phyloP scores from a whole-genome alignment of 2,797 vertebrate genomes.

The Gadopsis bispinosus region DNA sequence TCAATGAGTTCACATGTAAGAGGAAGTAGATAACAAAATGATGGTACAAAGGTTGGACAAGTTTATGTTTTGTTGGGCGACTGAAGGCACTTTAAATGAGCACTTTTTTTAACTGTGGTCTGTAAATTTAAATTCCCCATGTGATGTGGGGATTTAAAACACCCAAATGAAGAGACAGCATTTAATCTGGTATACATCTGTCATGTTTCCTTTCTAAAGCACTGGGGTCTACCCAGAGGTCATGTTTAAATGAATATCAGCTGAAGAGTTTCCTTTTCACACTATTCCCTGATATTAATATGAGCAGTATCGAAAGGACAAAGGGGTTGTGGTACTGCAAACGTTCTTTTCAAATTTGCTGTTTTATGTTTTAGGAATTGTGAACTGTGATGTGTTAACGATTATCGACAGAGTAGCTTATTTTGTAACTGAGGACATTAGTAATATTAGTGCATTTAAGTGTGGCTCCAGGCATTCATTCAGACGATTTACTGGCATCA shows the following conservation, averaged over 20 bases:
- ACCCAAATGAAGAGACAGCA: slow-evolving; percentile 24
- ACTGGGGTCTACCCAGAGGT: slow-evolving; percentile 14
- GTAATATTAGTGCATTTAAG: slow-evolving; percentile 46
- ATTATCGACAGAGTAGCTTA: slow-evolving; percentile 51
- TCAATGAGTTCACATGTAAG: slow-evolving; percentile 38
- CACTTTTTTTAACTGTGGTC: slow-evolving; percentile 34
- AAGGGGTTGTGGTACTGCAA: slow-evolving; percentile 15
- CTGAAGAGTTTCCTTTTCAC: slow-evolving; percentile 17
- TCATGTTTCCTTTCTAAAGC: slow-evolving; percentile 30
- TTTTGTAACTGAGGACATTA: slow-evolving; percentile 38
- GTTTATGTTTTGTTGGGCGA: slow-evolving; percentile 24
- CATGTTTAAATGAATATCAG: slow-evolving; percentile 18
- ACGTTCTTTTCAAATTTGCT: slow-evolving; percentile 23
- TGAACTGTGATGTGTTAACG: slow-evolving; percentile 63
- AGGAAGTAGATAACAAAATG: slow-evolving; percentile 64
- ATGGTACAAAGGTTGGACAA: slow-evolving; percentile 67
- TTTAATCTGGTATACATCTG: slow-evolving; percentile 28
- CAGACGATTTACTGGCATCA: slow-evolving; percentile 43
- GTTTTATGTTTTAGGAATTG: slow-evolving; percentile 51
- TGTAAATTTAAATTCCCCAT: slow-evolving; percentile 16
- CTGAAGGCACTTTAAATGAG: slow-evolving; percentile 53
- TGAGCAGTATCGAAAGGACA: slow-evolving; percentile 19
- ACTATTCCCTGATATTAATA: slow-evolving; percentile 32
- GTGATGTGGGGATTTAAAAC: not conserved
- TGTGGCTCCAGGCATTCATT: slow-evolving; percentile 45